Evolutionary conservation across 2,797 vertebrate genomes (phyloP).

Genomic region (Catharus ustulatus): DNA sequence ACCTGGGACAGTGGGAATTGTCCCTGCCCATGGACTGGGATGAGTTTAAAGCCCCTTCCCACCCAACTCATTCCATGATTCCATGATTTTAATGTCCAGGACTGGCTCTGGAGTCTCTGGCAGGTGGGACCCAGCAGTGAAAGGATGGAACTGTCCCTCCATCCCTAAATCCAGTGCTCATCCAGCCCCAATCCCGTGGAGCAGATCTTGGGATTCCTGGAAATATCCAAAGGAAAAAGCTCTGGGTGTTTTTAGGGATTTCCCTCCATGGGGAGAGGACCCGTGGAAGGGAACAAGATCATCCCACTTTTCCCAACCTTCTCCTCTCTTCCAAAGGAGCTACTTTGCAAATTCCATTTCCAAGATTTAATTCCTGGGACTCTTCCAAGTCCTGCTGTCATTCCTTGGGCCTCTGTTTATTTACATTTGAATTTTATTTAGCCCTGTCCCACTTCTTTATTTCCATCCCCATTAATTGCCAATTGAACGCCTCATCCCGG

Average conservation of each 20-base stretch:
- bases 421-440: background rate
- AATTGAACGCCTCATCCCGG: background rate
- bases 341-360: background rate
- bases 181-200: background rate
- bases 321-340: background rate
- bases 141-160: no score
- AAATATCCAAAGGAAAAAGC: background rate
- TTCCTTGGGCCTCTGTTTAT: background rate
- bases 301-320: background rate
- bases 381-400: background rate
- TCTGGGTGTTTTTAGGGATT: fast-evolving
- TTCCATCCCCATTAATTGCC: background rate
- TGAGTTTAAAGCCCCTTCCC: fast-evolving
- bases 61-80: background rate
- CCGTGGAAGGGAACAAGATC: fast-evolving
- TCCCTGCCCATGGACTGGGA: background rate
- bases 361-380: background rate
- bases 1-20: fast-evolving
- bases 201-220: background rate
- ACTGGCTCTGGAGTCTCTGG: background rate
- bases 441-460: background rate
- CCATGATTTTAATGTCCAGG: background rate
- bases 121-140: background rate
- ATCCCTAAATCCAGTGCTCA: fast-evolving
- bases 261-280: background rate